Base-by-base conservation (phyloP, 2,888 invertebrate species). In the Drosophila lutescens region DNA sequence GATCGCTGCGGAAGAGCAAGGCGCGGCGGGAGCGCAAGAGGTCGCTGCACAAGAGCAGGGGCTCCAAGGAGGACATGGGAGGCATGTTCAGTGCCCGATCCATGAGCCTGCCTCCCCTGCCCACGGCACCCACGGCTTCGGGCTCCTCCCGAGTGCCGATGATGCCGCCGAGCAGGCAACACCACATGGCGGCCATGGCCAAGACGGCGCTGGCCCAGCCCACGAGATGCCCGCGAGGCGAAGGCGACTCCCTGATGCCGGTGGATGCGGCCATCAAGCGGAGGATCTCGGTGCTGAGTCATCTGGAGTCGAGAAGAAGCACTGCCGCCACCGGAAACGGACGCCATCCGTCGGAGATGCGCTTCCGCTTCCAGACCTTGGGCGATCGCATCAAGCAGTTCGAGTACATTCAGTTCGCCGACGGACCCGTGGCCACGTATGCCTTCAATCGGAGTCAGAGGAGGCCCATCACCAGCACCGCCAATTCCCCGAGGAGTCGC, bases 361-460 rank as follows among this genome's bases (percentile, higher is more conserved):
- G 51, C 13, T 46, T 49, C 4, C 65, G 51, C 34, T 73, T 77
- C 17, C 72, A 67, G n/a, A 50, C 68, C 6, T 36, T 87, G 20
- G 66, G 73, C 53, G 80, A 83, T 9, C 80, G 80, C 13, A 57
- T 72, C 15, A 51, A 49, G 8, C 86, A 70, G 23, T 79, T 87
- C 15, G 58, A 75, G 44, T 60, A 55, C 12, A 77, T 77, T 12
- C 77, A 79, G 32, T 87, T 82, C 34, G 71, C 86, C 0, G 82
- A 87, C 36, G 85, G 85, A 0, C 85, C 82, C 2, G 79, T 66
- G 7, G 57, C 49, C 26, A 34, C 20, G 10, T 41, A 62, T 17
- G 72, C 74, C 10, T 85, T 85, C 30, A 51, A 73, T 56, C 69
- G 85, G 3, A 61, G 40, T 13, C 13, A 26, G 20, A 10, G 7